phyloP scores from a whole-genome alignment of 2,888 invertebrate genomes.

The Caenorhabditis plicata region DNA sequence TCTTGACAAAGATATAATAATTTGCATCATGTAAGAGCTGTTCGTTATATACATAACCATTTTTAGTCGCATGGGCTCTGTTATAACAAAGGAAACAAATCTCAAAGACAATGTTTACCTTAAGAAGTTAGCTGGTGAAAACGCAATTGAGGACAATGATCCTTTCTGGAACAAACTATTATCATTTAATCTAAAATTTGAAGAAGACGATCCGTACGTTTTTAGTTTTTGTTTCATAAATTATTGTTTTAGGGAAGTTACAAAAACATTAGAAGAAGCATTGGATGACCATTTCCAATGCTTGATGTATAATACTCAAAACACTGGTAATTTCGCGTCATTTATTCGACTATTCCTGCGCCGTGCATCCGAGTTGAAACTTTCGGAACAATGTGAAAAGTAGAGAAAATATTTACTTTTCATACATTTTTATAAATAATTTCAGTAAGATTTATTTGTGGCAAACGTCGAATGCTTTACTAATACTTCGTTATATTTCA shows the following conservation, averaged over 20 bases:
- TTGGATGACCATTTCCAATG: constrained; percentile 75
- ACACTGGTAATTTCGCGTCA: constrained; percentile 86
- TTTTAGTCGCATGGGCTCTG: constrained; percentile 47
- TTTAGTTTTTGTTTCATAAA: constrained; percentile 4
- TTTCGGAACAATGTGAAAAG: constrained; percentile 86
- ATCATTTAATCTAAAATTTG: constrained; percentile 74
- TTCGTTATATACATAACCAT: too few species aligned
- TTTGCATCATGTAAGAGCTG: too few species aligned
- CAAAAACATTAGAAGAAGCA: constrained; percentile 75
- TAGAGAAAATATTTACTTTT: constrained; percentile 71
- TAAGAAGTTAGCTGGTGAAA: constrained; percentile 67
- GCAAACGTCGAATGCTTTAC: constrained; percentile 91
- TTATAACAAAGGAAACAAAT: constrained; percentile 41
- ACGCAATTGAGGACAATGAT: constrained; percentile 81
- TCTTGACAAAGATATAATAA: too few species aligned
- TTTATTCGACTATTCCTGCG: constrained; percentile 83
- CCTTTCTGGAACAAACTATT: constrained; percentile 91
- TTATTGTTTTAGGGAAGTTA: constrained; percentile 31
- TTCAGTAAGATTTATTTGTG: constrained; percentile 79
- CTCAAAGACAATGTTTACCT: constrained; percentile 49
- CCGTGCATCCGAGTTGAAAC: constrained; percentile 80
- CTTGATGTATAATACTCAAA: constrained; percentile 80
- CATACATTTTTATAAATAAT: neutral
- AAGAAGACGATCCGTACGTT: constrained; percentile 54
- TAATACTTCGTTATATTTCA: constrained; percentile 78